Base-by-base conservation (phyloP, 2,888 invertebrate species). In the Tiliacea aurago region DNA sequence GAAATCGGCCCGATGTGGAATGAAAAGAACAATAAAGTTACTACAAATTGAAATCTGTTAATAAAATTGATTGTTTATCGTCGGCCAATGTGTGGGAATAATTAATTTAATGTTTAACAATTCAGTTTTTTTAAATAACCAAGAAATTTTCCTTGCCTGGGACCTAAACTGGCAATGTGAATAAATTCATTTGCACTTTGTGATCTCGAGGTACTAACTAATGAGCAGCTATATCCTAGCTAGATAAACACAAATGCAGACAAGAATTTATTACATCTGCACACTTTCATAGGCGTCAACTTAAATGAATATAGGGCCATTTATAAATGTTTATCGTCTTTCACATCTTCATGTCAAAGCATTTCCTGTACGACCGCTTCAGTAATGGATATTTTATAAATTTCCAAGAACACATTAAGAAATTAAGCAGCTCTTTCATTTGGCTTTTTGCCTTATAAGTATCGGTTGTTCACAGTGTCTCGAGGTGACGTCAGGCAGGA, bases 401-500 rank as follows among this genome's bases (percentile, higher is more conserved):
- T 71, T 84, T 84, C 86, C 75, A 66, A 73, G 80, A 84, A 85
- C 62, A 84, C 79, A 86, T 87, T 86, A 83, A 86, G 84, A 90
- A 86, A 89, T 87, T 84, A 87, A 89, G 86, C 76, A 79, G 74
- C 78, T 82, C 78, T 84, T 83, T 78, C 78, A 71, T 83, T 80
- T 81, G 79, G 72, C 76, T 85, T 90, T 91, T 91, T 87, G 78
- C 90, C 91, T 86, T 91, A 89, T 89, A 91, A 88, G 90, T 87
- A 89, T 88, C 79, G 88, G 83, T 88, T 90, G 86, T 87, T 89
- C 84, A 88, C 87, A 82, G 88, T 89, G 88, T 87, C 87, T 88
- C 81, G 84, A 74, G 81, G 80, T 95, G 94, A 95, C 95, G 95
- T 95, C 95, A 95, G 80, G 76, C 95, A 95, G 80, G 76, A 75